A percentile compares a stretch with the other conserved stretches of the same genome.
Evolutionary conservation across 2,113 vertebrate genomes (phyloP).

Genomic region (Pomatostomus ruficeps): DNA sequence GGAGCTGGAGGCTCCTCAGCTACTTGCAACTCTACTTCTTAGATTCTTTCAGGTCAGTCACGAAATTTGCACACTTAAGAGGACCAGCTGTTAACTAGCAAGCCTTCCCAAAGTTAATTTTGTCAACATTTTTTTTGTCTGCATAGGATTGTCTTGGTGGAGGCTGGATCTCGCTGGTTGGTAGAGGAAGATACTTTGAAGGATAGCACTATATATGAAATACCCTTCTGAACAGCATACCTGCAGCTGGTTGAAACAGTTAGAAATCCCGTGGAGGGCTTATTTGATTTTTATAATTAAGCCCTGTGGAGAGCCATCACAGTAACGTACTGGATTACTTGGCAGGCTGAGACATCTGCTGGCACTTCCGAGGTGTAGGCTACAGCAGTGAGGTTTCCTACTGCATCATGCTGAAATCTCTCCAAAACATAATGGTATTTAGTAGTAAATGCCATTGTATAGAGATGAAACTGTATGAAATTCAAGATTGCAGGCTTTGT

Average conservation of each 20-base stretch:
- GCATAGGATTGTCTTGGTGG: neutral
- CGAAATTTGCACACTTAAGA: neutral
- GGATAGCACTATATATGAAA: neutral
- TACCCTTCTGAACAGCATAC: neutral
- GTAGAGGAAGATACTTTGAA: neutral
- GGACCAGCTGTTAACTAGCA: neutral
- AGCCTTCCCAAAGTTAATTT: neutral
- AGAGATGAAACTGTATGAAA: neutral
- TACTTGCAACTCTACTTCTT: neutral
- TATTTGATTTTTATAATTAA: neutral
- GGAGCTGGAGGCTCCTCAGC: neutral
- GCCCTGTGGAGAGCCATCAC: neutral
- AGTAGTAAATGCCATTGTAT: neutral
- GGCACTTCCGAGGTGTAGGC: neutral
- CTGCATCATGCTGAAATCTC: neutral
- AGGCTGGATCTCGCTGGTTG: neutral
- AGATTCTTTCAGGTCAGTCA: neutral
- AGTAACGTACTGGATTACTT: neutral
- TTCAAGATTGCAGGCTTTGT: neutral
- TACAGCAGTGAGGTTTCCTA: neutral
- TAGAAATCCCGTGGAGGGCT: neutral
- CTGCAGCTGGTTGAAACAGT: neutral
- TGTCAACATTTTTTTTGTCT: neutral
- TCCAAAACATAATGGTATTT: neutral
- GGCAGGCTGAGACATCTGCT: constrained; percentile 53